Percentiles rank a stretch among this genome's conserved stretches.
Evolutionary conservation across 2,888 invertebrate species (phyloP).

Genomic region (Dryadula phaetusa): DNA sequence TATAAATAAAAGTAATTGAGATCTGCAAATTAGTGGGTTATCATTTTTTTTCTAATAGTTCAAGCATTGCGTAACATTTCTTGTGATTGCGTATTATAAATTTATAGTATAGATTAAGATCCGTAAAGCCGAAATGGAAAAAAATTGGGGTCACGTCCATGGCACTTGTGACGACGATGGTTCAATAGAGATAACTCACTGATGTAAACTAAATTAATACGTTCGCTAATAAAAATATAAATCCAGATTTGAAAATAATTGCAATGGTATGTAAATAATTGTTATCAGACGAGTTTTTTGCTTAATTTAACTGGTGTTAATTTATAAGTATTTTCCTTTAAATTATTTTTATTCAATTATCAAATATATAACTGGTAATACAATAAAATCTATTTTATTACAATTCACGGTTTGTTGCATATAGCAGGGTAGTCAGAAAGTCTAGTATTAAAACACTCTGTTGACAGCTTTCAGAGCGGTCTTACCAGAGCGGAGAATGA

Average conservation of each 20-base stretch:
- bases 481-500: no score
- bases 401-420: no score
- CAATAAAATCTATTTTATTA: no score
- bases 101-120: constrained; percentile 29
- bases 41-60: constrained; percentile 38
- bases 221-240: constrained; percentile 42
- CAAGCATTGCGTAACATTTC: constrained; percentile 35
- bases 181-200: constrained; percentile 52
- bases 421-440: no score
- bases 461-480: no score
- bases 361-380: no score
- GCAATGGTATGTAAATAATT: neutral
- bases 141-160: constrained; percentile 56
- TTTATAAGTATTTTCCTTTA: no score
- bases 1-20: constrained; percentile 12
- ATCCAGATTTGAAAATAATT: constrained; percentile 43
- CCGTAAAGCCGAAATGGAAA: constrained; percentile 43
- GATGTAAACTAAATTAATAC: constrained; percentile 51
- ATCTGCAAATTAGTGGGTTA: constrained; percentile 31
- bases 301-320: no score
- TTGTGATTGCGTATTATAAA: constrained; percentile 16
- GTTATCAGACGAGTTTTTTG: no score
- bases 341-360: no score
- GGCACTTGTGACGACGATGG: constrained; percentile 56
- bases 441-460: no score